Base-by-base conservation (phyloP, 2,888 invertebrate genomes). In the Apocheima hispidaria region DNA sequence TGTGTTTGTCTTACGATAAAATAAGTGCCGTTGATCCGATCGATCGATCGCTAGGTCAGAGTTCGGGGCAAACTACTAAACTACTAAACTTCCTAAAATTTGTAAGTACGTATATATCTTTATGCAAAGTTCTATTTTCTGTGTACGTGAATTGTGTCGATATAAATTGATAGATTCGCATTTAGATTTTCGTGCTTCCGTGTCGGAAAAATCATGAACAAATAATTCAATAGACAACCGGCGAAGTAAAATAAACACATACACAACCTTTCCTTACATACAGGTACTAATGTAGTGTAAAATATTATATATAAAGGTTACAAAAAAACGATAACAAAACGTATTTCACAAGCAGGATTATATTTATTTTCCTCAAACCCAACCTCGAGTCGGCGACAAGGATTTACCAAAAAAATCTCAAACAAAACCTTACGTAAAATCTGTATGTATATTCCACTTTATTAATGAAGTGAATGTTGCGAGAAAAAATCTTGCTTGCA, bases 381-480 rank as follows among this genome's bases (percentile, higher is more conserved):
- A 12, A 40, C 20, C 26, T 30, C 28, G 61, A 53, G 54, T 40
- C 44, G 30, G 56, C 41, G 46, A 48, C 56, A 49, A 60, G 61
- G 61, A 63, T 66, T 69, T 68, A 57, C 64, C 62, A 57, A 43
- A 60, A 43, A 60, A 68, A 63, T 52, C 51, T 63, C 36, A 65
- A 68, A 60, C 60, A 68, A 71, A 67, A 60, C 53, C 65, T 60
- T 56, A 55, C 63, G 66, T 73, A 70, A 74, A 76, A 77, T 76
- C 63, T 68, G 73, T 73, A 69, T 68, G 72, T 69, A 70, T 68
- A 73, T 69, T 71, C 68, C 71, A 74, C 71, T 78, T 78, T 82
- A 81, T 82, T 79, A 83, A 81, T 79, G 77, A 74, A 74, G 75
- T 66, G 69, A 73, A 73, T 60, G 44, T 60, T 41, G 55, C 50